Base-by-base conservation (phyloP, 2,888 invertebrate genomes). In the Salpingus planirostris region DNA sequence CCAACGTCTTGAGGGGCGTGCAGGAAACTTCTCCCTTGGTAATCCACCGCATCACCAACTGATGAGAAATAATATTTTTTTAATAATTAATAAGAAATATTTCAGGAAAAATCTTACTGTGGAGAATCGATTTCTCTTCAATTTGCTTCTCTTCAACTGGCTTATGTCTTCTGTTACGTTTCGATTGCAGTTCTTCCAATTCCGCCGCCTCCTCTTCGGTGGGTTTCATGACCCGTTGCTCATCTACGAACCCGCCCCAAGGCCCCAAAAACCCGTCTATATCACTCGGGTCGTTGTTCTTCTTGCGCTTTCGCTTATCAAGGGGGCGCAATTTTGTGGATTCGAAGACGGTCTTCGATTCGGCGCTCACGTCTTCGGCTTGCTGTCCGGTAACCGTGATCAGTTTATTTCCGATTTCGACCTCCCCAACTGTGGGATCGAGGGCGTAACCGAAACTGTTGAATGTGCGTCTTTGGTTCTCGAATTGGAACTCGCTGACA, bases 401-500 rank as follows among this genome's bases (percentile, higher is more conserved):
- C 14, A 63, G 50, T 48, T 61, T 61, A 22, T 51, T 47, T 3
- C 47, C 42, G 11, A 44, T 64, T 2, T 56, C 56, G 18, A 56
- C 60, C 21, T 59, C 67, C 48, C 84, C 85, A 0, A 87, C 80
- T 0, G 92, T 86, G 0, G 97, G 97, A 68, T 97, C 96, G 39
- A 93, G 62, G 0, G 97, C 97, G 68, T 90, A 93, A 2, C 95
- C 95, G 57, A 85, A 95, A 58, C 92, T 93, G 21, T 83, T 79
- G 61, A 97, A 97, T 11, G 95, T 96, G 51, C 92, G 68, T 34
- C 96, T 72, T 59, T 97, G 95, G 60, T 89, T 91, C 64, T 97
- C 97, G 73, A 97, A 97, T 53, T 95, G 90, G 64, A 98, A 98
- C 50, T 89, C 87, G 65, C 87, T 96, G 28, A 98, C 80, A 61